phyloP scores from a whole-genome alignment of 2,113 vertebrate species.

The Megaceryle maxima region DNA sequence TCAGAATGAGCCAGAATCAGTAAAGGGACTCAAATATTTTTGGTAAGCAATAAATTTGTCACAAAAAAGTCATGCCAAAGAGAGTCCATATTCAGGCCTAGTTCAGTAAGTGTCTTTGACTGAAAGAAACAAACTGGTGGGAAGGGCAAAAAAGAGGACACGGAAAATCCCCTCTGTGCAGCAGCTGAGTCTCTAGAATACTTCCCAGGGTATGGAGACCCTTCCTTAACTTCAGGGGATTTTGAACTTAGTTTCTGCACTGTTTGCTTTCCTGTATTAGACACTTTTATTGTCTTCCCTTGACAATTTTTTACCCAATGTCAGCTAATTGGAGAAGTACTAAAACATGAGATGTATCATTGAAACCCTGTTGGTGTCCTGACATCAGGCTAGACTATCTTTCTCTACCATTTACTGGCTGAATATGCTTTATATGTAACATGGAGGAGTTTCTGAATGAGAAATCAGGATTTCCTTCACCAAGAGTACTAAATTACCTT shows the following conservation, averaged over 20 bases:
- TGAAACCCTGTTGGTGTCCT: neutral
- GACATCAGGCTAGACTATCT: neutral
- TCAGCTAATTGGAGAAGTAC: neutral
- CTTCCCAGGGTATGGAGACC: neutral
- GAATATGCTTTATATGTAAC: neutral
- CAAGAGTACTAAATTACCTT: neutral
- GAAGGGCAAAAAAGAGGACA: neutral
- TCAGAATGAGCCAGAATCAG: neutral
- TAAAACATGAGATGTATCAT: neutral
- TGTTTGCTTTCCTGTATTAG: neutral
- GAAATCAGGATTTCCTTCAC: neutral
- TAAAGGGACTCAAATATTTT: neutral
- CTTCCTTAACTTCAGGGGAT: neutral
- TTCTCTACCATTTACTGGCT: neutral
- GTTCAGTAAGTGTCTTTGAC: neutral
- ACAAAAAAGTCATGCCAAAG: neutral
- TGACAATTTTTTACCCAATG: neutral
- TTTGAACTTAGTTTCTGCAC: neutral
- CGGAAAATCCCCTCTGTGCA: neutral
- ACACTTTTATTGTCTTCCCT: neutral
- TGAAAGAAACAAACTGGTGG: neutral
- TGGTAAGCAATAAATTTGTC: neutral
- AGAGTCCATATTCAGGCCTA: neutral
- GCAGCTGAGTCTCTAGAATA: neutral
- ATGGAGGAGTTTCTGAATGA: neutral